Evolutionary conservation across 2,113 vertebrate species (phyloP).

Genomic region (Cochlearius cochlearius): DNA sequence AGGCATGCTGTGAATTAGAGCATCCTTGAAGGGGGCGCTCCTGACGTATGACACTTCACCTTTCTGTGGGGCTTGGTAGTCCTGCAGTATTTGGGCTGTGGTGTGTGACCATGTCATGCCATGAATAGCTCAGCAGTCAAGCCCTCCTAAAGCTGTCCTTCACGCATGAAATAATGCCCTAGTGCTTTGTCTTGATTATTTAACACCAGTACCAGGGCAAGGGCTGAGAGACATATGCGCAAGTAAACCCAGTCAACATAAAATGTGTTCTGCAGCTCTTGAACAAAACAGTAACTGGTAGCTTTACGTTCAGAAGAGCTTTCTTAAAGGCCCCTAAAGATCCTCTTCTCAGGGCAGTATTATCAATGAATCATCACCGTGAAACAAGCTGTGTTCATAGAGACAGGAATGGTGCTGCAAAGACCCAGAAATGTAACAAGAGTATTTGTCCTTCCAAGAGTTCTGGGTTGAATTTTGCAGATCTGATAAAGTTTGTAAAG

Average conservation of each 20-base stretch:
- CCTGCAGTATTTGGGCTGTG: neutral
- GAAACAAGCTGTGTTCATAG: neutral
- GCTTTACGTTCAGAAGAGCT: neutral
- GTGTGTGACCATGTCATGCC: rapidly evolving
- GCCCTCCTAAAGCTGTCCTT: neutral
- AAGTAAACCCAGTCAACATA: neutral
- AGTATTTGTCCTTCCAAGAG: neutral
- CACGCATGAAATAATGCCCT: neutral
- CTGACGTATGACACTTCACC: neutral
- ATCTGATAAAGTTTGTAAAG: neutral
- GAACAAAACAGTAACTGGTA: neutral
- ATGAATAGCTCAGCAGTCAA: neutral
- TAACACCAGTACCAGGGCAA: neutral
- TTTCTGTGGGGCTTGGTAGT: neutral
- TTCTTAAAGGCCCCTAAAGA: neutral
- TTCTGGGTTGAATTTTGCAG: neutral
- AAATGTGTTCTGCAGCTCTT: neutral
- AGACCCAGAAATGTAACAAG: neutral
- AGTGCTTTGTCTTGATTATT: neutral
- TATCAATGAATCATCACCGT: neutral
- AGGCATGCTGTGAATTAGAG: rapidly evolving
- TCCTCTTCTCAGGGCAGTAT: neutral
- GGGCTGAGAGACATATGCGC: rapidly evolving
- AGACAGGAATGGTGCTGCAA: neutral
- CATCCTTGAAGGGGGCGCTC: neutral